phyloP scores from a whole-genome alignment of 1,140 invertebrate genomes.

The Augochlora pura region DNA sequence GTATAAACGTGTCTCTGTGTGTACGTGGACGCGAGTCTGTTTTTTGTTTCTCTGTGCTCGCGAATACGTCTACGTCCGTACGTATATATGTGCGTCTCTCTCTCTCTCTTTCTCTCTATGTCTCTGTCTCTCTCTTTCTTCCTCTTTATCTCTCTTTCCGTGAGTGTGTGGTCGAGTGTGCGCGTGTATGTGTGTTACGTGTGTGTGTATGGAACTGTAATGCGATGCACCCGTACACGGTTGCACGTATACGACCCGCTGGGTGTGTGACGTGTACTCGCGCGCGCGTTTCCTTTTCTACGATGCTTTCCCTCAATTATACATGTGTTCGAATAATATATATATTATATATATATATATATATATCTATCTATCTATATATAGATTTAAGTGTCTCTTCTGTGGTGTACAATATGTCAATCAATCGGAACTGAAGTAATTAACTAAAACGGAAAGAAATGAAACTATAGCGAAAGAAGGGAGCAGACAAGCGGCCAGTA shows the following conservation, averaged over 20 bases:
- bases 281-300: no score
- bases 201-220: slow-evolving; percentile 9
- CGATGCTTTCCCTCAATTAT: no score
- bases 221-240: not conserved
- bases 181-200: not conserved
- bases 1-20: slow-evolving; percentile 4
- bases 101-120: no score
- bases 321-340: no score
- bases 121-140: no score
- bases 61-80: slow-evolving; percentile 8
- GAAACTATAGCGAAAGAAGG: slow-evolving; percentile 80
- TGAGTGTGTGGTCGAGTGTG: no score
- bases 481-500: slow-evolving; percentile 78
- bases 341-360: no score
- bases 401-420: slow-evolving; percentile 54
- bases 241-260: not conserved
- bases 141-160: no score
- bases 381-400: slow-evolving; percentile 11
- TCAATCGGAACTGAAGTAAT: slow-evolving; percentile 72
- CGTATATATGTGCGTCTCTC: slow-evolving; percentile 1
- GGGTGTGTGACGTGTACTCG: no score
- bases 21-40: not conserved
- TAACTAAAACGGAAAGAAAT: slow-evolving; percentile 78
- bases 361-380: not conserved
- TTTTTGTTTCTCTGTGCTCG: no score